Conservation (phyloP, 2,888 invertebrate species). For the Drosophila anomelani region DNA sequence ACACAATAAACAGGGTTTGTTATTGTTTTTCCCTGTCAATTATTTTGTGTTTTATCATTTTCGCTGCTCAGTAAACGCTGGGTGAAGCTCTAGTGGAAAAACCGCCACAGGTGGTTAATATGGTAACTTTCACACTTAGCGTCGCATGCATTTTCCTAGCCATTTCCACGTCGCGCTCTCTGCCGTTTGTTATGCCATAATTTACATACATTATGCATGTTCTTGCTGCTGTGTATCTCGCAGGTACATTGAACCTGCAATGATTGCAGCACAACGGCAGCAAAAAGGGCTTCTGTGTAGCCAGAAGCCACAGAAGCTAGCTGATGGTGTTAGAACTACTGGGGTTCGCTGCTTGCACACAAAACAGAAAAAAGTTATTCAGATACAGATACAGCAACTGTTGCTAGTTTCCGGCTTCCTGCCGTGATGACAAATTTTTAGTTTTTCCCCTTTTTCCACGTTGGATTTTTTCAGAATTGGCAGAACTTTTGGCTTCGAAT, state of each 20-base stretch:
- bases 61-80: conserved; percentile 1
- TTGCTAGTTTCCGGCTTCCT: conserved; percentile 80
- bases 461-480: conserved; percentile 23
- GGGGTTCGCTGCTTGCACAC: conserved; percentile 17
- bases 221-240: conserved; percentile 44
- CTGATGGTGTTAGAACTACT: conserved; percentile 6
- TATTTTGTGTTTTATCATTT: conserved; percentile 8
- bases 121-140: conserved; percentile 72
- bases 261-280: conserved; percentile 53
- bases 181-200: conserved; percentile 65
- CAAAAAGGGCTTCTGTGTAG: conserved; percentile 13
- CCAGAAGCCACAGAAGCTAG: conserved; percentile 21
- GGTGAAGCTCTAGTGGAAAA: conserved; percentile 5
- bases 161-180: conserved; percentile 17
- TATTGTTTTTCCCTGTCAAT: conserved; percentile 35
- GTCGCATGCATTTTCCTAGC: conserved; percentile 52
- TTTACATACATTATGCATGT: conserved; percentile 79
- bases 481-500: conserved; percentile 32
- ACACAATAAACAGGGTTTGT: conserved; percentile 65
- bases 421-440: conserved; percentile 75
- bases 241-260: conserved; percentile 76
- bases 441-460: conserved; percentile 11
- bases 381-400: conserved; percentile 58
- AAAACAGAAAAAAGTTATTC: conserved; percentile 55
- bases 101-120: conserved; percentile 75